Conservation (phyloP, 1,140 invertebrate genomes). For the Macrotrachela quadricornifera region DNA sequence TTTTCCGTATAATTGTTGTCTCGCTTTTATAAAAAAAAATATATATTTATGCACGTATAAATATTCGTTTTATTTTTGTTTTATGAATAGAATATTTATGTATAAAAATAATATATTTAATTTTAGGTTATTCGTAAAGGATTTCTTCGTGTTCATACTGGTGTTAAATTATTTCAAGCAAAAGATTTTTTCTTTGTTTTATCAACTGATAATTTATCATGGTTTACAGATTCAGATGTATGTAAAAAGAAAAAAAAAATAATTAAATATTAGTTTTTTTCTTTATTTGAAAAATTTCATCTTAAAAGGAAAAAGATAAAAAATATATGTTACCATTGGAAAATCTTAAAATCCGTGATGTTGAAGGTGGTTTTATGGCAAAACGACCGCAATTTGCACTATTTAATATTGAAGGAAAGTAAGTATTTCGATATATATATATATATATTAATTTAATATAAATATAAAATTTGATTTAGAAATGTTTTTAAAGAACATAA, state of each 20-base stretch:
- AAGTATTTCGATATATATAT: background rate
- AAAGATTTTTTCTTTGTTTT: slow-evolving; percentile 99
- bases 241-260: slow-evolving; percentile 43
- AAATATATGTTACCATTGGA: slow-evolving; percentile 97
- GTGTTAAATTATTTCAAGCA: slow-evolving; percentile 26
- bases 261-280: no score
- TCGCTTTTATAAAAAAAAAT: no score
- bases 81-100: no score
- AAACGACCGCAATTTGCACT: slow-evolving; percentile 84
- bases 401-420: slow-evolving; percentile 78
- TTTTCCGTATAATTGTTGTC: no score
- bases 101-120: background rate
- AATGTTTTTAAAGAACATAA: slow-evolving; percentile 95
- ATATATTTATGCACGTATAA: no score
- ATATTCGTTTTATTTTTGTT: no score
- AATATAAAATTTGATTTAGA: slow-evolving; percentile 14
- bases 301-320: slow-evolving; percentile 98
- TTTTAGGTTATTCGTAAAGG: slow-evolving; percentile 79
- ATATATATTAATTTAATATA: background rate
- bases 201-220: slow-evolving; percentile 91
- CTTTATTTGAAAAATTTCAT: no score
- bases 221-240: slow-evolving; percentile 62
- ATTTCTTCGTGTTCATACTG: slow-evolving; percentile 34
- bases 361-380: slow-evolving; percentile 78
- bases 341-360: slow-evolving; percentile 79